These are phyloP conservation scores for Aphelenchoides avenae DNA, from an alignment of 1,140 invertebrate species.

Conservation along the genomic window DNA sequence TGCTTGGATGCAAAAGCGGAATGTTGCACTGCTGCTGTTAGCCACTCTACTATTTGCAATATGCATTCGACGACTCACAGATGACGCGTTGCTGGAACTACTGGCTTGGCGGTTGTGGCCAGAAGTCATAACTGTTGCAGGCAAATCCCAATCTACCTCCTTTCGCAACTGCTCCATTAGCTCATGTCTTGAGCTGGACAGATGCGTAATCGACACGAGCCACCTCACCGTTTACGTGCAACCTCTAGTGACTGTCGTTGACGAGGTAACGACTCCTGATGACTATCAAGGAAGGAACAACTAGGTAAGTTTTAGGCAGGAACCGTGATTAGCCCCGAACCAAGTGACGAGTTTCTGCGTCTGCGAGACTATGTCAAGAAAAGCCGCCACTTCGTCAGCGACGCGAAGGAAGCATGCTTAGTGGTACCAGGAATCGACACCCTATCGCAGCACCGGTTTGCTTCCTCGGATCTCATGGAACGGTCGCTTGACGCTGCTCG, in stretches of 20 bases:
- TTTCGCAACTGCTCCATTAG: conserved; percentile 17
- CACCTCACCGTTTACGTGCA: conserved; percentile 14
- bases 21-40: no score
- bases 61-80: no score
- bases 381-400: conserved; percentile 7
- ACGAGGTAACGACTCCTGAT: conserved; percentile 6
- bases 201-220: conserved; percentile 13
- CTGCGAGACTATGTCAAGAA: conserved; percentile 9
- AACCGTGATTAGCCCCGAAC: conserved; percentile 8
- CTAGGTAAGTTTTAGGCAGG: conserved; percentile 9
- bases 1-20: no score
- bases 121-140: no score
- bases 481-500: no score
- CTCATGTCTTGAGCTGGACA: conserved; percentile 16
- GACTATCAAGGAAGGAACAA: background rate
- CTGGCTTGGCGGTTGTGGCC: no score
- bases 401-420: conserved; percentile 15
- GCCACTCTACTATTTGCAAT: no score
- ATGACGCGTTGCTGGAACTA: no score
- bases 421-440: conserved; percentile 25
- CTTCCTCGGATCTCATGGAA: no score
- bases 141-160: no score
- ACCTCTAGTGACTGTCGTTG: conserved; percentile 16
- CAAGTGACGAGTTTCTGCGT: conserved; percentile 17
- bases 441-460: no score